Conservation (phyloP, 2,888 invertebrate species). For the Anorthoa munda region DNA sequence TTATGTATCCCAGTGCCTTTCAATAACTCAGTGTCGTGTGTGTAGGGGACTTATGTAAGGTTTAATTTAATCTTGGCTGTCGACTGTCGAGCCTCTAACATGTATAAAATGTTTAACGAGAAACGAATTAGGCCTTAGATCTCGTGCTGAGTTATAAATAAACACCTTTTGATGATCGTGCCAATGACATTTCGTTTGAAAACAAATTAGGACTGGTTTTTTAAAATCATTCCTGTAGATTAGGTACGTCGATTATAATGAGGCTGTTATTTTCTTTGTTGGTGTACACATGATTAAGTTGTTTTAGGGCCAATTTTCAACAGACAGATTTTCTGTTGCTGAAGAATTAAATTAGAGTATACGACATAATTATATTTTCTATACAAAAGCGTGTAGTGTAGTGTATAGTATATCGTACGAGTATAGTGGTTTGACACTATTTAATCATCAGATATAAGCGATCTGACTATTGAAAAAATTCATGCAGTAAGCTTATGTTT, state of each 20-base stretch:
- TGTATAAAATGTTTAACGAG: conserved; percentile 15
- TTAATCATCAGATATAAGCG: too few species aligned
- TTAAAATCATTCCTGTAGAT: background rate
- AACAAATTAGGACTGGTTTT: background rate
- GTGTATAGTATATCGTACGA: too few species aligned
- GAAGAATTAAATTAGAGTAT: too few species aligned
- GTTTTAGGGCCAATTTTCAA: too few species aligned
- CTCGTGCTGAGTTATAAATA: conserved; percentile 15
- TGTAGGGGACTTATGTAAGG: conserved; percentile 25
- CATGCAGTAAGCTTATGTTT: too few species aligned
- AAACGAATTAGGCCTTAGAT: conserved; percentile 30
- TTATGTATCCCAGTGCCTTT: conserved; percentile 27
- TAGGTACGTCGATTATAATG: background rate
- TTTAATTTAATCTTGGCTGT: conserved; percentile 41
- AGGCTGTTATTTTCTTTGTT: background rate
- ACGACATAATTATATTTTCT: too few species aligned
- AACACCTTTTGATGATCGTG: conserved; percentile 12
- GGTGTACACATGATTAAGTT: too few species aligned
- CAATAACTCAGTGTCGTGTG: conserved; percentile 34
- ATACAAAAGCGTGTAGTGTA: too few species aligned
- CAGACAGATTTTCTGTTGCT: too few species aligned
- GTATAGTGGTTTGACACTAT: too few species aligned
- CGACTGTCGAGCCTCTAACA: background rate
- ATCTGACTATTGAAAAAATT: too few species aligned
- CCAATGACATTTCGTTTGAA: background rate